Conservation (phyloP, 2,113 vertebrate species). For the Thunnus maccoyii region DNA sequence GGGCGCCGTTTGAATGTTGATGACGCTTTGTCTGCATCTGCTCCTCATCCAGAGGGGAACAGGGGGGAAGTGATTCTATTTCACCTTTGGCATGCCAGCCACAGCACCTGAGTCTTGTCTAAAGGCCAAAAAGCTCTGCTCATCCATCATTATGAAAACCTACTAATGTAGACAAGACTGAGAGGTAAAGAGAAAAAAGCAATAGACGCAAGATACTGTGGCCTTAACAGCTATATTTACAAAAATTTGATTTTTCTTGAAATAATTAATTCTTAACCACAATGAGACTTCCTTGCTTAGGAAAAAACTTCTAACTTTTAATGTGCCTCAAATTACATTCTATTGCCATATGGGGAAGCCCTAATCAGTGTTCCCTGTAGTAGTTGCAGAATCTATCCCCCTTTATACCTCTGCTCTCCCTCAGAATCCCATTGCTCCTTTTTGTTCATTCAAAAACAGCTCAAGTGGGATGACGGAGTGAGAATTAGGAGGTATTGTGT, state of each 20-base stretch:
- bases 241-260: conserved; percentile 5
- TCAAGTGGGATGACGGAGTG: conserved; percentile 16
- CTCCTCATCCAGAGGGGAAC: conserved; percentile 44
- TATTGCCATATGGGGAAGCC: conserved; percentile 30
- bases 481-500: conserved; percentile 23
- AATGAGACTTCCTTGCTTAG: neutral
- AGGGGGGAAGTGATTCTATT: conserved; percentile 42
- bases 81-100: conserved; percentile 67
- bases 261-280: conserved; percentile 7
- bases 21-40: conserved; percentile 58
- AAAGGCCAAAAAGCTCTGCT: conserved; percentile 51
- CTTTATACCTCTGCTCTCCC: conserved; percentile 5
- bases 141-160: conserved; percentile 59
- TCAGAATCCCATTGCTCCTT: conserved; percentile 29
- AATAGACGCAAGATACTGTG: neutral
- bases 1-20: conserved; percentile 67
- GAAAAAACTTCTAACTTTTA: conserved; percentile 25
- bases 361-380: conserved; percentile 19
- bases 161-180: conserved; percentile 1
- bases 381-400: conserved; percentile 11
- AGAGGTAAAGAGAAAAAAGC: conserved; percentile 9
- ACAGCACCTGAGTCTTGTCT: conserved; percentile 42
- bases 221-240: conserved; percentile 26
- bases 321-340: conserved; percentile 28
- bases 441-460: conserved; percentile 48